Evolutionary conservation across 2,888 invertebrate species (phyloP).

Genomic region (Pharmacophagus antenor): DNA sequence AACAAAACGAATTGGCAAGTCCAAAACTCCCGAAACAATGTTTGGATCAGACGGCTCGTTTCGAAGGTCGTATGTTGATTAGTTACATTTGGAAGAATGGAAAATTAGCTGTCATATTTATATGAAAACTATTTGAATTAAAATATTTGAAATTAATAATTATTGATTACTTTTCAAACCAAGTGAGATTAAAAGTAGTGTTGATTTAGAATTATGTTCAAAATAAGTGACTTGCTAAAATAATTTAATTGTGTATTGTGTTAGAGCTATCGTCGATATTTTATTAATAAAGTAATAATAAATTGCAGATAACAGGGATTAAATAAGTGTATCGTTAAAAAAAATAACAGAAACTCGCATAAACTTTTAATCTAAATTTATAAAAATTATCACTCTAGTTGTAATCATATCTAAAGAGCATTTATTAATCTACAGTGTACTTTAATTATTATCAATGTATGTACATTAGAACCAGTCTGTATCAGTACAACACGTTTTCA

Average conservation of each 20-base stretch:
- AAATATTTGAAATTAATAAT: too few species aligned
- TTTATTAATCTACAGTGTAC: constrained; percentile 15
- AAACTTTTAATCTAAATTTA: constrained; percentile 1
- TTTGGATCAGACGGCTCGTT: constrained; percentile 78
- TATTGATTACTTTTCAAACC: too few species aligned
- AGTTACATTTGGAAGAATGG: background rate
- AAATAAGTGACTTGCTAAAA: background rate
- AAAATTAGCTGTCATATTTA: background rate
- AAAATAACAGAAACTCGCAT: background rate
- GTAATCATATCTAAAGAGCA: constrained; percentile 26
- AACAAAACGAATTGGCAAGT: constrained; percentile 76
- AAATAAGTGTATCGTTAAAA: background rate
- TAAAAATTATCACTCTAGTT: constrained; percentile 16
- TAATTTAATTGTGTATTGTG: background rate
- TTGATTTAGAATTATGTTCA: background rate
- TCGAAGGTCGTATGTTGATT: constrained; percentile 68
- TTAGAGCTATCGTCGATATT: too few species aligned
- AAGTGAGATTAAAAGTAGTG: background rate
- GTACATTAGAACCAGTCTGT: background rate
- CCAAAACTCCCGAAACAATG: constrained; percentile 60
- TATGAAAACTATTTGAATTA: background rate
- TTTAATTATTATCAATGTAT: constrained; percentile 8
- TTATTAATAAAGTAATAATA: too few species aligned
- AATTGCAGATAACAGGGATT: too few species aligned
- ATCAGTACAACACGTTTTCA: background rate